phyloP scores from a whole-genome alignment of 1,140 invertebrate species.

The Cepaea nemoralis region DNA sequence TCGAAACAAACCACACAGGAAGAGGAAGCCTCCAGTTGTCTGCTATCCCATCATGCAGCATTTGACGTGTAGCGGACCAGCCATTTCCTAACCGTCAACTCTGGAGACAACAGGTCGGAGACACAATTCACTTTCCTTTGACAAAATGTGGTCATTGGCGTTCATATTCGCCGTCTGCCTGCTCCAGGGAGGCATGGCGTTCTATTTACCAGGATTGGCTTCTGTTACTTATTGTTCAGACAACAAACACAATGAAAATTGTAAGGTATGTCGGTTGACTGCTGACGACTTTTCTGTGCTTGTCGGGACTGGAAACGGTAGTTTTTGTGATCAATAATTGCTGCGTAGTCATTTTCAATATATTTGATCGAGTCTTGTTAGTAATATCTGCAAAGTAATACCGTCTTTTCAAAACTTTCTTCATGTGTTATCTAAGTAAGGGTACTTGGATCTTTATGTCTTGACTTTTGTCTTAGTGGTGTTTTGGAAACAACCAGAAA shows the following conservation, averaged over 20 bases:
- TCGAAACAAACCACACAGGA: too few species aligned
- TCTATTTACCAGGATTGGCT: conserved; percentile 94
- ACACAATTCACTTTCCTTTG: neutral
- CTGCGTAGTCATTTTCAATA: too few species aligned
- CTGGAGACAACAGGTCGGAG: neutral
- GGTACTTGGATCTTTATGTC: neutral
- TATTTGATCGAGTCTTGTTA: neutral
- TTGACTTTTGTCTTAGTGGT: too few species aligned
- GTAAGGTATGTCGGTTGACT: conserved; percentile 81
- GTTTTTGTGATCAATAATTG: neutral
- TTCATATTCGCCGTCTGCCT: conserved; percentile 4
- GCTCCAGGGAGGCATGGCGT: conserved; percentile 67
- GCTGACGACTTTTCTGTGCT: too few species aligned
- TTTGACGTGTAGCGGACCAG: conserved; percentile 34
- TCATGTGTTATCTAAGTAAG: neutral
- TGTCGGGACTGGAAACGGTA: neutral
- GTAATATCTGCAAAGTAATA: neutral
- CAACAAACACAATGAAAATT: conserved; percentile 74
- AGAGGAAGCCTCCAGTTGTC: too few species aligned
- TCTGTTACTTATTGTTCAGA: conserved; percentile 93
- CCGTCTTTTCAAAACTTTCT: neutral
- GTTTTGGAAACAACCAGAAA: too few species aligned
- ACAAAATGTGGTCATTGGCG: neutral
- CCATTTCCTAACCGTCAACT: conserved; percentile 16
- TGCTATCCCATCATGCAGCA: conserved; percentile 31